phyloP scores from a whole-genome alignment of 1,140 invertebrate species.

The Acromyrmex charruanus region DNA sequence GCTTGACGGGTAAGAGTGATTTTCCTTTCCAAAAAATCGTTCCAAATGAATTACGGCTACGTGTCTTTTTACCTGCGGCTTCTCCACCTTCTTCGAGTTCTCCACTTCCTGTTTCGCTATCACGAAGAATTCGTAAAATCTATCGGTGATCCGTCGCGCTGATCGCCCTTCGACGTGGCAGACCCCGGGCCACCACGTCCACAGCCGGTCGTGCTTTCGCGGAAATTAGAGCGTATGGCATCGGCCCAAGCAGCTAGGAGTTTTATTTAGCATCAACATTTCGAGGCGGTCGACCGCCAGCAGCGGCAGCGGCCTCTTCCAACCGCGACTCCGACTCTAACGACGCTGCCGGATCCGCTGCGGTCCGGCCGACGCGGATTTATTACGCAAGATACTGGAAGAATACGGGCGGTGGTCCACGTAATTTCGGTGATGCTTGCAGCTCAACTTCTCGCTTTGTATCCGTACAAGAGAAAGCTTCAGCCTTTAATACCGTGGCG shows the following conservation, averaged over 20 bases:
- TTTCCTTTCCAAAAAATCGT: not conserved
- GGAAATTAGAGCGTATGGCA: constrained; percentile 86
- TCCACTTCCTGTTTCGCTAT: not conserved
- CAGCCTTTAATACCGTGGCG: not conserved
- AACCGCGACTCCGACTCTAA: constrained; percentile 19
- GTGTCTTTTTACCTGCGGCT: not conserved
- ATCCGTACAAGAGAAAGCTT: not conserved
- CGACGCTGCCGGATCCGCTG: constrained; percentile 17
- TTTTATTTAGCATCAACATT: constrained; percentile 86
- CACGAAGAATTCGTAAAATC: constrained; percentile 49
- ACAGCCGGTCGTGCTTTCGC: constrained; percentile 71
- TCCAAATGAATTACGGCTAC: not conserved
- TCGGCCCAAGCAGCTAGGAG: constrained; percentile 84
- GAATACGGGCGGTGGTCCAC: not conserved
- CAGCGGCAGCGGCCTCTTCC: constrained; percentile 44
- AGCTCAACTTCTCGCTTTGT: not conserved
- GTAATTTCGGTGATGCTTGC: not conserved
- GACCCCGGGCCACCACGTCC: constrained; percentile 70
- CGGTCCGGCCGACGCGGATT: constrained; percentile 2
- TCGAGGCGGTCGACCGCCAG: constrained; percentile 58
- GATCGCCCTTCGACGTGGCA: constrained; percentile 62
- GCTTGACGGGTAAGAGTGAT: not conserved
- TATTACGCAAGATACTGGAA: constrained; percentile 18
- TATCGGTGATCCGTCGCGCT: constrained; percentile 59
- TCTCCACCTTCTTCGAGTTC: not conserved